Percentiles rank a stretch among this genome's conserved stretches.
Evolutionary conservation across 2,113 vertebrate species (phyloP).

Genomic region (Tachysurus fulvidraco): DNA sequence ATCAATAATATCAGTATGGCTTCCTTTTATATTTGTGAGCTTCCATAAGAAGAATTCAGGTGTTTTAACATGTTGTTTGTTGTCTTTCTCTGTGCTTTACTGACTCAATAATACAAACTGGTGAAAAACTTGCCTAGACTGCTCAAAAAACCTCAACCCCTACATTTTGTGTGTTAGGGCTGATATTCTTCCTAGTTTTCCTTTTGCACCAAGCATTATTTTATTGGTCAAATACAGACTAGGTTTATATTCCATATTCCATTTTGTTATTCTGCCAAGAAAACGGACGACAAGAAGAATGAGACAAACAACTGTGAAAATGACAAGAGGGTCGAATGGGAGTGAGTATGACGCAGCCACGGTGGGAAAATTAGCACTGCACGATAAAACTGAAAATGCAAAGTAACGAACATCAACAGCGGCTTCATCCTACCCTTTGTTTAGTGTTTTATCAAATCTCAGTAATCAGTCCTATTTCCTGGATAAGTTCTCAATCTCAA

Average conservation of each 20-base stretch:
- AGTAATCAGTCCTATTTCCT: background rate
- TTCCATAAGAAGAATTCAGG: background rate
- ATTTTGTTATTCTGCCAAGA: background rate
- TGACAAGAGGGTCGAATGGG: background rate
- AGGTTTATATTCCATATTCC: background rate
- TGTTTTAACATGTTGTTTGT: background rate
- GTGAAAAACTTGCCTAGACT: background rate
- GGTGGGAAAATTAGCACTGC: background rate
- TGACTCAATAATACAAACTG: background rate
- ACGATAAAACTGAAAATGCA: background rate
- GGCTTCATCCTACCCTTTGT: background rate
- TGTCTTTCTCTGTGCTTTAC: background rate
- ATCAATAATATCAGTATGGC: background rate
- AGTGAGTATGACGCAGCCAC: background rate
- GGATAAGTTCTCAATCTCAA: background rate
- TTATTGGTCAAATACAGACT: background rate
- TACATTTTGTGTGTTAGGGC: background rate
- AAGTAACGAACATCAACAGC: background rate
- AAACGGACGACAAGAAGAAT: background rate
- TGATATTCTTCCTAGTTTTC: background rate
- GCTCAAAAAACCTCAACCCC: background rate
- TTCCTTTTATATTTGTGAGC: background rate
- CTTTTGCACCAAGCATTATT: background rate
- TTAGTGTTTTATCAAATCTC: background rate
- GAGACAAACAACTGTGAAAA: background rate